A percentile compares a stretch with the other conserved stretches of the same genome.
Evolutionary conservation across 2,113 vertebrate genomes (phyloP).

Genomic region (Benitochromis conjunctus): DNA sequence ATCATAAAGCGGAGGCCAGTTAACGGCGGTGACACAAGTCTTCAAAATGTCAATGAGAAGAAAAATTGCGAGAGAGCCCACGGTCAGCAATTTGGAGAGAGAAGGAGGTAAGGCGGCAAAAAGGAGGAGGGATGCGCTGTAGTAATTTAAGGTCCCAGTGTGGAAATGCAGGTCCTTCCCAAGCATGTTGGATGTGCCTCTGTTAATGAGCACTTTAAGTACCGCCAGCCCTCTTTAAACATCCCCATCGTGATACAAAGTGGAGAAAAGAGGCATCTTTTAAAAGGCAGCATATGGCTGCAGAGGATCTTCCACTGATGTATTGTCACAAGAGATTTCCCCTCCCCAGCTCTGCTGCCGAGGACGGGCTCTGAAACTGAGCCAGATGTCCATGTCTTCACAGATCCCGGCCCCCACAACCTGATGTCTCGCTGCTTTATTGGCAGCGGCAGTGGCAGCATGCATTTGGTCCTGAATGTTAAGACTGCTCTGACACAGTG

Average conservation of each 20-base stretch:
- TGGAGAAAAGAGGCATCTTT: slow-evolving; percentile 46
- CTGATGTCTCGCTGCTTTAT: slow-evolving; percentile 51
- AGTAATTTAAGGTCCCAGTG: slow-evolving; percentile 31
- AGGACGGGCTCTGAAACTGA: slow-evolving; percentile 44
- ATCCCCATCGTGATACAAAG: slow-evolving; percentile 42
- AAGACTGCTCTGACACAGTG: not conserved
- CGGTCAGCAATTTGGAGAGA: slow-evolving; percentile 14
- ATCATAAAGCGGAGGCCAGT: slow-evolving; percentile 10
- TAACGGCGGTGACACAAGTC: not conserved
- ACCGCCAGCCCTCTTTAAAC: slow-evolving; percentile 53
- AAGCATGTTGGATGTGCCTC: slow-evolving; percentile 55
- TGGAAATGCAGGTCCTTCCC: slow-evolving; percentile 18
- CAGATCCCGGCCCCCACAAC: slow-evolving; percentile 14
- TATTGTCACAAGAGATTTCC: slow-evolving; percentile 48
- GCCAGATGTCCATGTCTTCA: slow-evolving; percentile 65
- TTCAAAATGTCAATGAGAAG: slow-evolving; percentile 23
- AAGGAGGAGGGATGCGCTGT: not conserved
- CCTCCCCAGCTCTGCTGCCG: slow-evolving; percentile 5
- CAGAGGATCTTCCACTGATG: slow-evolving; percentile 50
- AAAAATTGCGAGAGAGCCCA: not conserved
- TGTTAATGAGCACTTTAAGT: slow-evolving; percentile 61
- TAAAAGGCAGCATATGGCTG: slow-evolving; percentile 68
- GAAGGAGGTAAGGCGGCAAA: not conserved
- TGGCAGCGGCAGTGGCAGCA: slow-evolving; percentile 8
- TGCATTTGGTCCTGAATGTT: slow-evolving; percentile 33